Conservation (phyloP, 2,888 invertebrate species). For the Perizoma flavofasciatum region DNA sequence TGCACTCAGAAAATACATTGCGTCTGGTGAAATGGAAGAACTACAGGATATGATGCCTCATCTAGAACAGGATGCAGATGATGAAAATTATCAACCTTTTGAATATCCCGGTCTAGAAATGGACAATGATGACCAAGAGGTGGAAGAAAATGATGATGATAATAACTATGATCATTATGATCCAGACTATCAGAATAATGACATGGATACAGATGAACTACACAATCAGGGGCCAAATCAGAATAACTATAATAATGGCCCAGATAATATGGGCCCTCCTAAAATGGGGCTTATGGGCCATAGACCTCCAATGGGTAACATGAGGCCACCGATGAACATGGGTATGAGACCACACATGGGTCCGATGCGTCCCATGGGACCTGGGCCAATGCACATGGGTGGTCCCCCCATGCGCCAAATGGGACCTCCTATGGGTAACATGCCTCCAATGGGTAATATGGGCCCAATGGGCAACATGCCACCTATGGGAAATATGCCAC, state of each 20-base stretch:
- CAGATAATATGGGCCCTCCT: constrained; percentile 52
- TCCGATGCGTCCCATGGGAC: constrained; percentile 34
- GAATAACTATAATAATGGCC: constrained; percentile 63
- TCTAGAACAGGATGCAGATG: constrained; percentile 85
- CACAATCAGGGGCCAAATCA: constrained; percentile 67
- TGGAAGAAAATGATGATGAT: constrained; percentile 52
- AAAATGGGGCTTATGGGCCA: constrained; percentile 34
- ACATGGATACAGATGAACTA: constrained; percentile 70
- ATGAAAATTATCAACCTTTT: constrained; percentile 73
- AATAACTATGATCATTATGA: constrained; percentile 60
- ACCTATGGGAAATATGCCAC: constrained; percentile 53
- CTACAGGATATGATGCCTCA: constrained; percentile 90
- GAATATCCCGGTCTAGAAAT: constrained; percentile 69
- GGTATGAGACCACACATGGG: constrained; percentile 40
- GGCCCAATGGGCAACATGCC: constrained; percentile 35
- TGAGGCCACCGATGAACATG: constrained; percentile 40
- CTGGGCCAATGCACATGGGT: constrained; percentile 30
- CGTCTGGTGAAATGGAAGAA: constrained; percentile 92
- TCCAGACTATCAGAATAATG: constrained; percentile 69
- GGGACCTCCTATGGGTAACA: constrained; percentile 38
- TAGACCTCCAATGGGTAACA: constrained; percentile 35
- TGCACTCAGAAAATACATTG: constrained; percentile 89
- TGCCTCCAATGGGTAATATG: constrained; percentile 43
- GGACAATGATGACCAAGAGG: constrained; percentile 52
- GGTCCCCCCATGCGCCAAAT: constrained; percentile 30